These are phyloP conservation scores for Paedocypris micromegethes DNA, from an alignment of 2,797 vertebrate species.

Conservation along the genomic window DNA sequence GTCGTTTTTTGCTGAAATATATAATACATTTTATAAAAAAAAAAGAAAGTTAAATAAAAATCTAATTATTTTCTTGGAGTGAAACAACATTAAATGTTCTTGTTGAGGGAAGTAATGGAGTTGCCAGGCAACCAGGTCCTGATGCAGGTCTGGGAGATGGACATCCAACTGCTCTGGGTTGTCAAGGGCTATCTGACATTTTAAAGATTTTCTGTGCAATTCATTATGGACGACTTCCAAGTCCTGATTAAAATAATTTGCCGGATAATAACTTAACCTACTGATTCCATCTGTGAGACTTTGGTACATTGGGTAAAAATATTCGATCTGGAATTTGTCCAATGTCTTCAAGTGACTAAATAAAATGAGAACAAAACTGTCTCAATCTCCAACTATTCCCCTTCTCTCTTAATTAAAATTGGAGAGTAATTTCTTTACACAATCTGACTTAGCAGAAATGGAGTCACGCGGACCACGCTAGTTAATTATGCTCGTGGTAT, in stretches of 20 bases:
- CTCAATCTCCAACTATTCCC: conserved; percentile 18
- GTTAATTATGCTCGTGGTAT: conserved; percentile 41
- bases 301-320: not conserved
- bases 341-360: not conserved
- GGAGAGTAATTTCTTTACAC: conserved; percentile 39
- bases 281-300: conserved; percentile 52
- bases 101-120: conserved; percentile 55
- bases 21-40: conserved; percentile 13
- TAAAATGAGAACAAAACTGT: conserved; percentile 3
- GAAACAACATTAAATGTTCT: conserved; percentile 53
- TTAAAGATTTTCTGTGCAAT: conserved; percentile 50
- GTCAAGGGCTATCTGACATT: conserved; percentile 56
- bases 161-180: conserved; percentile 43
- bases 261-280: conserved; percentile 55
- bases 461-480: conserved; percentile 24
- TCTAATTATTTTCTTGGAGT: conserved; percentile 35
- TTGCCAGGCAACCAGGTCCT: conserved; percentile 66
- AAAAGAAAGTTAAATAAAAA: conserved; percentile 41
- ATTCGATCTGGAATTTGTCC: not conserved
- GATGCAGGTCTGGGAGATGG: conserved; percentile 31
- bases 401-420: conserved; percentile 34
- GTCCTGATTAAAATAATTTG: conserved; percentile 57
- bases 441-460: conserved; percentile 38
- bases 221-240: conserved; percentile 54
- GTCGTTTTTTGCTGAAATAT: too few relatives aligned